Evolutionary conservation across 2,888 invertebrate genomes (phyloP), one percentile per base, ranked within the genome.

Genomic region (Drosophila differens): DNA sequence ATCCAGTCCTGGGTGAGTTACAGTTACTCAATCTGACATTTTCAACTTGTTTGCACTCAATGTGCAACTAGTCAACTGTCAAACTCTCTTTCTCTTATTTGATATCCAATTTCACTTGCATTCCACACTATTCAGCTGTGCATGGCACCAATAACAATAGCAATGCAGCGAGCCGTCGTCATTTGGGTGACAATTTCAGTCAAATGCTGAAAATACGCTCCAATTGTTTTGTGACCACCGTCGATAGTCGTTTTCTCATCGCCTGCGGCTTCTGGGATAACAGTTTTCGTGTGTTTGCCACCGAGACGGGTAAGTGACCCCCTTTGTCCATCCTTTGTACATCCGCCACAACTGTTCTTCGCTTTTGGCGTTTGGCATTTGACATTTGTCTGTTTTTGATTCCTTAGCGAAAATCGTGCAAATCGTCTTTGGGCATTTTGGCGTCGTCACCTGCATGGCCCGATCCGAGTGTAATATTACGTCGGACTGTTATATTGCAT

Each of bases 221-320:
- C 89, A 98, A 97, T 94, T 99, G 99, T 93, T 99, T 99, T 94
- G 98, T 99, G 35, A 99, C 99, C 33, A 99, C 99, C 0, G 99
- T 99, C 3, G 99, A 99, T 94, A 98, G 98, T 91, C 95, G 98
- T 79, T 99, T 98, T 94, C 95, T 99, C 82, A 97, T 99, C 81
- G 99, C 99, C 1, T 98, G 99, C 92, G 99, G 99, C 63, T 99
- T 99, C 94, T 99, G 99, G 98, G 99, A 99, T 93, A 99, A 99
- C 94, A 99, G 99, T 94, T 99, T 99, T 94, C 94, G 99, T 10
- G 98, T 99, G 25, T 99, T 99, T 94, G 97, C 97, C 55, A 98
- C 99, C 0, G 99, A 99, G 92, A 97, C 98, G 71, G 98, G 98
- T 97, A 97, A 97, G 95, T 74, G 16, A 0, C 9, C 19, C 14